Conservation (phyloP, 2,797 vertebrate genomes). For the Petrocephalus schoutedeni region DNA sequence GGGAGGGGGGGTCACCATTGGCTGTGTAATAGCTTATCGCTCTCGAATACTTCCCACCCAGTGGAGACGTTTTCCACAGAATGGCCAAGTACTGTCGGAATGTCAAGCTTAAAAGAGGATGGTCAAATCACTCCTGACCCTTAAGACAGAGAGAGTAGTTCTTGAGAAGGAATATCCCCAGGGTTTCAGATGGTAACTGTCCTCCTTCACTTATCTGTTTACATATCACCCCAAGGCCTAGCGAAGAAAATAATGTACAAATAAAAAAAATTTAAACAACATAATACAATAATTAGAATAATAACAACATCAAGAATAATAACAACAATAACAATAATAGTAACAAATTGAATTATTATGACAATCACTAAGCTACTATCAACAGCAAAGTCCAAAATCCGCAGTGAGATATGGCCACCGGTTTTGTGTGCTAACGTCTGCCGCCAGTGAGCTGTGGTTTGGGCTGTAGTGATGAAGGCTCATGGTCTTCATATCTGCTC, state of each 20-base stretch:
- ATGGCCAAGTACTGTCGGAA: constrained; percentile 37
- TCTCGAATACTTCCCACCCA: constrained; percentile 19
- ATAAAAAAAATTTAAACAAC: constrained; percentile 39
- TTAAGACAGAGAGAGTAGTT: neutral
- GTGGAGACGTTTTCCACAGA: constrained; percentile 29
- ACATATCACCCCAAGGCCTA: constrained; percentile 33
- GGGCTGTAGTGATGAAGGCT: constrained; percentile 32
- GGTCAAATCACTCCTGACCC: constrained; percentile 31
- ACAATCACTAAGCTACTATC: constrained; percentile 43
- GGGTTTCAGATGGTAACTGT: neutral
- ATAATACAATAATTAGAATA: constrained; percentile 38
- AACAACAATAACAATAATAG: constrained; percentile 29
- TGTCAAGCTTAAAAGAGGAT: constrained; percentile 35
- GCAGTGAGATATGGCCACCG: constrained; percentile 30
- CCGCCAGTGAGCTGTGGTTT: constrained; percentile 29
- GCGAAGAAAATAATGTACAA: constrained; percentile 32
- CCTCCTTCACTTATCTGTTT: constrained; percentile 22
- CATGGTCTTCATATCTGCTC: constrained; percentile 30
- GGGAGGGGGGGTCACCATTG: constrained; percentile 18
- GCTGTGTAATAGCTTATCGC: constrained; percentile 22
- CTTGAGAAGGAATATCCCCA: constrained; percentile 12
- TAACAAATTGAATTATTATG: constrained; percentile 46
- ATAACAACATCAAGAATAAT: constrained; percentile 27
- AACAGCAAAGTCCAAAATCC: constrained; percentile 40
- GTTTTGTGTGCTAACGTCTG: constrained; percentile 32